Evolutionary conservation across 2,888 invertebrate genomes (phyloP), one percentile per base, ranked within the genome.

Genomic region (Notocelia uddmanniana): DNA sequence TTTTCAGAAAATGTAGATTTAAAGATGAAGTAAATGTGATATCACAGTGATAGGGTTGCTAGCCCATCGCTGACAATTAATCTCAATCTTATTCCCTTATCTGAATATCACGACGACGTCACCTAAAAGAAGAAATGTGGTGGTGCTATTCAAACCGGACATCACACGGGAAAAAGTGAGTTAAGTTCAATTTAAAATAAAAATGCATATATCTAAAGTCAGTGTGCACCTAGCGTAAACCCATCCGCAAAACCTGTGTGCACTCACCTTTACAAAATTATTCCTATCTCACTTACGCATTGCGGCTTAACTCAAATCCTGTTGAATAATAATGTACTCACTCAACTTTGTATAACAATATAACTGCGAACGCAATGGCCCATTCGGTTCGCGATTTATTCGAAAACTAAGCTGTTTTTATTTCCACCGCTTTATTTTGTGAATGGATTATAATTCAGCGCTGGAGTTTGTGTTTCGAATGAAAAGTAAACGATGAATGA

Each of bases 231-330:
- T 19, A 37, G 52, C 21, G n/a, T n/a, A 21, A 37, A 34, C 13
- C 34, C 21, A 26, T 21, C 23, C 59, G 59, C n/a, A 59, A 59
- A 52, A 23, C 59, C 50, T 50, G 55, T 63, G 41, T 52, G 37
- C 34, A 23, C 45, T 19, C 68, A 50, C 37, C 54, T 37, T 69
- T 50, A 58, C 58, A 21, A 70, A 64, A 70, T 66, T 66, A 59
- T 66, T 70, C 64, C 70, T 66, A 70, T 70, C 70, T 70, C 70
- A 55, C 66, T 70, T 70, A 66, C 64, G 70, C 66, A 70, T 50
- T 66, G 62, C 72, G 57, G 72, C 67, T 68, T 68, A 57, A 50
- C 34, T 68, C 67, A 62, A 71, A 72, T 68, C 72, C 72, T 54
- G 63, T 57, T 72, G 72, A 72, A 68, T 72, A 72, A 72, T 68